These are phyloP conservation scores for Pholis gunnellus DNA, from an alignment of 2,113 vertebrate species.

Conservation along the genomic window DNA sequence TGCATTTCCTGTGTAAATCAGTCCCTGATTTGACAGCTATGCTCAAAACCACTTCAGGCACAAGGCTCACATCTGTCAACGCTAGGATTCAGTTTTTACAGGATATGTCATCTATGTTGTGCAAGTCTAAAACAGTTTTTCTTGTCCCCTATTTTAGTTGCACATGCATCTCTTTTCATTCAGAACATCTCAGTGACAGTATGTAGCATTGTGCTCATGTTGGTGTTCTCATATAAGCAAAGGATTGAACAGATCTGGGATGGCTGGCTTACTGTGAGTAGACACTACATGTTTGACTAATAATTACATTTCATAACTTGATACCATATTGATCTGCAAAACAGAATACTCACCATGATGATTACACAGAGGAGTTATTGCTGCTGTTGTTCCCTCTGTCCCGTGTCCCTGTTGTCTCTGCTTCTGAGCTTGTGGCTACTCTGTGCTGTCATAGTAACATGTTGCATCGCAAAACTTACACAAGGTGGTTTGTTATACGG, in stretches of 20 bases:
- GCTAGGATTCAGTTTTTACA: not conserved
- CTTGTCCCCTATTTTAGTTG: constrained; percentile 76
- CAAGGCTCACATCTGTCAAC: constrained; percentile 30
- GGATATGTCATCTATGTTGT: not conserved
- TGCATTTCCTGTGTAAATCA: constrained; percentile 46
- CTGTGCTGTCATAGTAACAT: constrained; percentile 84
- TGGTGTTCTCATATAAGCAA: constrained; percentile 84
- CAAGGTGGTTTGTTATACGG: constrained; percentile 85
- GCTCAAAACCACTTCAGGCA: constrained; percentile 10
- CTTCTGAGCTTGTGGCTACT: constrained; percentile 75
- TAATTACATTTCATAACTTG: not conserved
- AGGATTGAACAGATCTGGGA: constrained; percentile 80
- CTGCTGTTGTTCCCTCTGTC: constrained; percentile 58
- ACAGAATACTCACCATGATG: constrained; percentile 15
- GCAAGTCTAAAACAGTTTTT: constrained; percentile 43
- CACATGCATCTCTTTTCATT: constrained; percentile 83
- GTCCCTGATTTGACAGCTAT: constrained; percentile 41
- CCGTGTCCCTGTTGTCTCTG: constrained; percentile 63
- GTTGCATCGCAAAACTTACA: constrained; percentile 85
- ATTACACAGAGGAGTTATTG: constrained; percentile 47
- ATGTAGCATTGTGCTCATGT: constrained; percentile 83
- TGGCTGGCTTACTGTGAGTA: constrained; percentile 85
- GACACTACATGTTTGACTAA: constrained; percentile 14
- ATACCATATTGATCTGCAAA: constrained; percentile 17
- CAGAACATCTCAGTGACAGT: constrained; percentile 83